Conservation (phyloP, 1,140 invertebrate genomes). For the Dolichoris vasculosae region DNA sequence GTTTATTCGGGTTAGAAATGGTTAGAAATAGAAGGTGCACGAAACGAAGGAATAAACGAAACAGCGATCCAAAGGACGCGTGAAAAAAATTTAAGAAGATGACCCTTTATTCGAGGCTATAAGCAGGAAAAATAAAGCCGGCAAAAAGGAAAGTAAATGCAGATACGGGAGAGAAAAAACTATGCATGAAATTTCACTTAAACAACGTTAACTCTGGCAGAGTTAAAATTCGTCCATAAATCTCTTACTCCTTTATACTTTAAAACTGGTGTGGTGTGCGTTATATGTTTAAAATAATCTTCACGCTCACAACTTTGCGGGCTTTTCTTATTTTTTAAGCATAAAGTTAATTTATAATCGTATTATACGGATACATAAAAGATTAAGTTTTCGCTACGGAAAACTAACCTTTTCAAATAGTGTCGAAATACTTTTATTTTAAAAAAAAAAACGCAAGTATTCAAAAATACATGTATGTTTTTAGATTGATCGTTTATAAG, state of each 20-base stretch:
- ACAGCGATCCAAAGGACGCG: not conserved
- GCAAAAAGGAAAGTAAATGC: slow-evolving; percentile 23
- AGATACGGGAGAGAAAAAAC: slow-evolving; percentile 1
- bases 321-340: not conserved
- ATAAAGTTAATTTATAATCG: not conserved
- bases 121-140: not conserved
- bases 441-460: too few relatives aligned
- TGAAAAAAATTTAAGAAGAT: not conserved
- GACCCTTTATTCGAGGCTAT: slow-evolving; percentile 26
- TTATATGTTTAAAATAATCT: not conserved
- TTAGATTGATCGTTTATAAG: too few relatives aligned
- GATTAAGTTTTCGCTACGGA: not conserved
- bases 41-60: not conserved
- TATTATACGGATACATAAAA: not conserved
- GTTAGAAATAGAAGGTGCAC: too few relatives aligned
- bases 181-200: slow-evolving; percentile 50
- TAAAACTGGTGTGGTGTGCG: not conserved
- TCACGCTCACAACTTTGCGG: not conserved
- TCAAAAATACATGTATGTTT: too few relatives aligned
- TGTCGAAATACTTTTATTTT: too few relatives aligned
- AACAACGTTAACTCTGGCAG: not conserved
- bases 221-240: slow-evolving; percentile 26
- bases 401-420: not conserved
- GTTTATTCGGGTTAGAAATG: slow-evolving; percentile 12
- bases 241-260: slow-evolving; percentile 4